Evolutionary conservation across 2,888 invertebrate species (phyloP).

Genomic region (Amphipoea lucens): DNA sequence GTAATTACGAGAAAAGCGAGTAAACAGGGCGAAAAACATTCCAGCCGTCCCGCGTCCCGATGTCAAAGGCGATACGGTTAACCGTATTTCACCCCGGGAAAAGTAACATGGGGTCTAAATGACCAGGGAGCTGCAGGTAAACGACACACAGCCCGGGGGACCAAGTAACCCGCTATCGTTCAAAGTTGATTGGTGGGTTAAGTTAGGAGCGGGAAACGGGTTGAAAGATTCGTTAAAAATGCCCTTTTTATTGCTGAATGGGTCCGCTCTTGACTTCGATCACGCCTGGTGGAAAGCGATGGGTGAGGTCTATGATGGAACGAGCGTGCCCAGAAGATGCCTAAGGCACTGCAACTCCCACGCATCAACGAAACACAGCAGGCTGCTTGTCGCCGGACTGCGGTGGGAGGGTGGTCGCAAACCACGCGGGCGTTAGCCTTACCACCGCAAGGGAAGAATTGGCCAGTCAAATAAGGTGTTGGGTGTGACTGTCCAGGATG

Average conservation of each 20-base stretch:
- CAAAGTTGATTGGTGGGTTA: constrained; percentile 43
- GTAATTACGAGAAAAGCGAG: constrained; percentile 56
- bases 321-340: too few relatives aligned
- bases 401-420: too few relatives aligned
- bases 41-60: constrained; percentile 37
- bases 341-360: too few relatives aligned
- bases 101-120: constrained; percentile 67
- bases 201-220: constrained; percentile 24
- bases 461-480: too few relatives aligned
- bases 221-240: not conserved
- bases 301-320: too few relatives aligned
- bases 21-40: constrained; percentile 62
- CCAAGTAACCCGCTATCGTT: constrained; percentile 58
- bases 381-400: too few relatives aligned
- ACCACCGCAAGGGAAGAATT: too few relatives aligned
- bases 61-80: constrained; percentile 67
- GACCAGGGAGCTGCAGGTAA: constrained; percentile 68
- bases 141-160: constrained; percentile 64
- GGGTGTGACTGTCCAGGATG: too few relatives aligned
- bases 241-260: not conserved
- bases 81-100: constrained; percentile 64
- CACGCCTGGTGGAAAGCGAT: too few relatives aligned
- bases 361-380: too few relatives aligned
- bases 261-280: too few relatives aligned
- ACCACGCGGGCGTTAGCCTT: too few relatives aligned